These are phyloP conservation scores for Menidia menidia DNA, from an alignment of 2,797 vertebrate genomes.

Conservation along the genomic window DNA sequence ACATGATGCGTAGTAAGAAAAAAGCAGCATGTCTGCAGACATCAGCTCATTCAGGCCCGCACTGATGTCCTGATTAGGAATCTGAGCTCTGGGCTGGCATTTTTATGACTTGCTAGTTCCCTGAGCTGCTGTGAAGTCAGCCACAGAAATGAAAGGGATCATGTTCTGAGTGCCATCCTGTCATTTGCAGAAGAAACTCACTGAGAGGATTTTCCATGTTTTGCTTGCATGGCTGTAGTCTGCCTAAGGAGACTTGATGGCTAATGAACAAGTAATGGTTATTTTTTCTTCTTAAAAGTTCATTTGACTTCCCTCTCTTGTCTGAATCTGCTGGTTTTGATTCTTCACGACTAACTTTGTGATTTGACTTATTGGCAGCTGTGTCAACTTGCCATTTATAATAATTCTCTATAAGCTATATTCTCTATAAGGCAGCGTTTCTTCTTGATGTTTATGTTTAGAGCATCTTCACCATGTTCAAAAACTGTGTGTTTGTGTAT, in stretches of 20 bases:
- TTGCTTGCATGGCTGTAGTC: constrained; percentile 3
- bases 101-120: constrained; percentile 58
- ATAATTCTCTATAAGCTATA: too few relatives aligned
- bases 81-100: constrained; percentile 53
- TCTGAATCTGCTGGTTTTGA: neutral
- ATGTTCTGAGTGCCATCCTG: constrained; percentile 33
- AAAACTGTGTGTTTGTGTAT: neutral
- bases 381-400: too few relatives aligned
- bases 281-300: neutral
- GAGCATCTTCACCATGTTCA: neutral
- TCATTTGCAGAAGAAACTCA: constrained; percentile 32
- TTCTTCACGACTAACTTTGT: too few relatives aligned
- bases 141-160: constrained; percentile 49
- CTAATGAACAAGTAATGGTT: neutral
- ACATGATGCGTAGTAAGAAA: constrained; percentile 31
- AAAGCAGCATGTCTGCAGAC: constrained; percentile 51
- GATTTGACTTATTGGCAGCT: too few relatives aligned
- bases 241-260: constrained; percentile 1
- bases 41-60: constrained; percentile 56
- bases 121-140: constrained; percentile 45
- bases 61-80: constrained; percentile 66
- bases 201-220: neutral
- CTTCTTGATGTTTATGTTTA: neutral
- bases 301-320: neutral
- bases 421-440: too few relatives aligned